A percentile compares a stretch with the other conserved stretches of the same genome.
Conservation (phyloP, 2,888 invertebrate species). For the Lymantria dispar region DNA sequence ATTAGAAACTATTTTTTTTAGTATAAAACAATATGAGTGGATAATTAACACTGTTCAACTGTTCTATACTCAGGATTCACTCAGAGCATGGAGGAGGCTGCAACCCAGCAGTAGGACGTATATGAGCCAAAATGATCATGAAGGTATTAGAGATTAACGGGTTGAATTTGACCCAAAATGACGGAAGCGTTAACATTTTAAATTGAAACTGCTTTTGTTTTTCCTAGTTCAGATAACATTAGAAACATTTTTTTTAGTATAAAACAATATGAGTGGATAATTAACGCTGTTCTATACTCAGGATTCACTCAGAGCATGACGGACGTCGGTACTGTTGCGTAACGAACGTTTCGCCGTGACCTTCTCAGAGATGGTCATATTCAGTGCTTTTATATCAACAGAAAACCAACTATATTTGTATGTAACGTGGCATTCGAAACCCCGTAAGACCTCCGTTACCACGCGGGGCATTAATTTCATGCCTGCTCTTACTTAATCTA, state of each 20-base stretch:
- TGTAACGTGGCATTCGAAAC: no score
- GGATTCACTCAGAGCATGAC: constrained; percentile 50
- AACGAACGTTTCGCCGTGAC: constrained; percentile 56
- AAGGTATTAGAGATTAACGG: no score
- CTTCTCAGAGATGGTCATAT: constrained; percentile 27
- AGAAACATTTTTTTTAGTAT: not conserved
- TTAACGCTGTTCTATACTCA: constrained; percentile 21
- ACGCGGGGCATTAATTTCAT: no score
- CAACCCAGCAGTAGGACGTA: no score
- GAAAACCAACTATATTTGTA: no score
- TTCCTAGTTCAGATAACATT: not conserved
- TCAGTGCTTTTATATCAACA: not conserved
- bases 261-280: constrained; percentile 12
- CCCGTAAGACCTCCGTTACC: no score
- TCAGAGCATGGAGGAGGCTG: no score
- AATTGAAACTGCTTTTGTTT: not conserved
- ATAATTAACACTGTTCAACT: constrained; percentile 22
- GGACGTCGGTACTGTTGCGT: constrained; percentile 59
- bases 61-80: constrained; percentile 23
- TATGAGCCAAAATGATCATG: no score
- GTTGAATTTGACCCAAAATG: no score
- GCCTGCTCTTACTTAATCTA: no score
- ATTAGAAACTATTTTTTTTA: not conserved
- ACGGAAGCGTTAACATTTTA: no score
- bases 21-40: constrained; percentile 6